Conservation (phyloP, 53 echinoderm and acorn worm species). For the Hippasteria phrygiana region DNA sequence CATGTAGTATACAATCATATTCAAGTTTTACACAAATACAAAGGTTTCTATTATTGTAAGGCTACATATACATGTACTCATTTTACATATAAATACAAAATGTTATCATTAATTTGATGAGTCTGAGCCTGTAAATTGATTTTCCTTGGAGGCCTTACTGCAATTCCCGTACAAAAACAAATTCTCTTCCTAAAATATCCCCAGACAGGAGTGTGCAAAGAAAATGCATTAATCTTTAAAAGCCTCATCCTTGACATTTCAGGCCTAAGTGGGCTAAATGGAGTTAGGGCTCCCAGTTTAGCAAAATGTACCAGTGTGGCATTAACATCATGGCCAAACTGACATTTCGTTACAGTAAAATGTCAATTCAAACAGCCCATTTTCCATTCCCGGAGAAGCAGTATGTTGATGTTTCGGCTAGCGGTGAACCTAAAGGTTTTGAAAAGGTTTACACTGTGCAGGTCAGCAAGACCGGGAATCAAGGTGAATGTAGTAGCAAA, state of each 20-base stretch:
- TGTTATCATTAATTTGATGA: not conserved
- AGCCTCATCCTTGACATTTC: conserved; percentile 50
- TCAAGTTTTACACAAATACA: too few relatives aligned
- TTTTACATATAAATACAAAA: not conserved
- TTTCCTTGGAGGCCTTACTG: not conserved
- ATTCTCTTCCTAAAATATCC: not conserved
- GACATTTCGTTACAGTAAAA: conserved; percentile 20
- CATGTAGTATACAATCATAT: too few relatives aligned
- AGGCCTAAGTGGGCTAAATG: conserved; percentile 24
- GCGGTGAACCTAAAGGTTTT: not conserved
- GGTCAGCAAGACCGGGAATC: too few relatives aligned
- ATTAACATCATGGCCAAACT: conserved; percentile 21
- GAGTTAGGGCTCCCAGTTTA: conserved; percentile 13
- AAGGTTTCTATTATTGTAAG: too few relatives aligned
- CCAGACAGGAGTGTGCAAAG: not conserved
- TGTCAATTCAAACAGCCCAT: not conserved
- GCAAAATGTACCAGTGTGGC: not conserved
- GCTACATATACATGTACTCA: not conserved
- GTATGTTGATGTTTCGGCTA: conserved; percentile 4
- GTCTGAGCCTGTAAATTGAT: not conserved
- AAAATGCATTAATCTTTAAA: not conserved
- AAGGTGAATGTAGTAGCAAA: too few relatives aligned
- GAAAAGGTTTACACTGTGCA: not conserved
- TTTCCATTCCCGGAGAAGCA: not conserved
- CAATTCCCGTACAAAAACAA: not conserved